Base-by-base conservation (phyloP, 1,140 invertebrate species). In the Tribolium madens region DNA sequence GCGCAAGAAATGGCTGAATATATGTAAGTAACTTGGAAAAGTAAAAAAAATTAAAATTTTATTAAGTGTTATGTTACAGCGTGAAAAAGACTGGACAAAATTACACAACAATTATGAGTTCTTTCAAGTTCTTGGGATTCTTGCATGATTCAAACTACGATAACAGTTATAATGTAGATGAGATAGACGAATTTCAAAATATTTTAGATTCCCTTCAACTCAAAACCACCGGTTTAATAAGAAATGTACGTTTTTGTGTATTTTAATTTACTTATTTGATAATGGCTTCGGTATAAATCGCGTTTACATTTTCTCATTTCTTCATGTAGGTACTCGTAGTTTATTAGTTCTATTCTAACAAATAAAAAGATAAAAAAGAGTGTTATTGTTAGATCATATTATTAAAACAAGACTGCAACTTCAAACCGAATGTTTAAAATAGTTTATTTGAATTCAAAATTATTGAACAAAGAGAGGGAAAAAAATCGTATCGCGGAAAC, bases 21-120 rank as follows among this genome's bases (percentile, higher is more conserved):
- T 71, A 77, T 86, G 87, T 88, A 80, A 85, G 85, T 84, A 60
- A 3, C 6, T 10, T 10, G 9, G 13, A 14, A 18, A 15, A 1
- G 53, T 50, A 26, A 31, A 68, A 21, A 26, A 68, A 73, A 33
- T 13, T 15, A 60, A 7, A 13, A 14, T 60, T 64, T 64, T 47
- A 3, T 10, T 3, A 18, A 3, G 4, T 64, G 12, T 79, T 74
- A 14, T 64, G 12, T 79, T 74, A 14, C 36, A 79, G 78, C 9
- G 69, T 69, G 4, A 12, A 53, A 9, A 17, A 57, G 6, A 75
- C 72, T 1, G 46, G 15, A 4, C 12, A 31, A 14, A 42, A 50
- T n/a, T 31, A 13, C 1, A 60, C 48, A 7, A 13, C 10, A 10
- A 74, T 80, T 21, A 15, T 82, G 13, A 33, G 79, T 10, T 31